Percentiles rank a stretch among this genome's conserved stretches.
These are phyloP conservation scores for Camponotus vicinus DNA, from an alignment of 1,140 invertebrate genomes.

Conservation along the genomic window DNA sequence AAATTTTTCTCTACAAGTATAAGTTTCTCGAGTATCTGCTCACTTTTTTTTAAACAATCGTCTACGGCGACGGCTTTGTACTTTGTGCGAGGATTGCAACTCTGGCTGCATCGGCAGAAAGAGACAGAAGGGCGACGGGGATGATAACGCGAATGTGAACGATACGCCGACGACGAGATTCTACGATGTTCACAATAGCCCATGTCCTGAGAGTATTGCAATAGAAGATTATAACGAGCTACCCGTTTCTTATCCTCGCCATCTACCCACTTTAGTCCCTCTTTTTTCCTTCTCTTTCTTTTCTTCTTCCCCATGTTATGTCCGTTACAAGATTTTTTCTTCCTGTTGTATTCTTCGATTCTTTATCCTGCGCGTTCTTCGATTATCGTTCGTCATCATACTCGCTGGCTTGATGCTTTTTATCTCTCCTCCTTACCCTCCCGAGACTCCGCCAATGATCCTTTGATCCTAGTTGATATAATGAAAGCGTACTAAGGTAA, in stretches of 20 bases:
- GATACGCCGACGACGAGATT: conserved; percentile 37
- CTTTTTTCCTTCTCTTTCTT: neutral
- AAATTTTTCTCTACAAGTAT: neutral
- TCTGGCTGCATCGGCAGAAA: conserved; percentile 36
- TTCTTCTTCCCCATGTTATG: neutral
- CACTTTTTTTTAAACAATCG: neutral
- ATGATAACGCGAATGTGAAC: conserved; percentile 46
- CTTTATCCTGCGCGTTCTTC: conserved; percentile 12
- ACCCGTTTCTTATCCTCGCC: conserved; percentile 31
- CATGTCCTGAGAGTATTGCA: conserved; percentile 47
- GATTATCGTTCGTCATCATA: conserved; percentile 39
- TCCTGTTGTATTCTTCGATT: conserved; percentile 33
- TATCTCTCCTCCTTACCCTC: neutral
- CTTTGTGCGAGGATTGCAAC: conserved; percentile 4
- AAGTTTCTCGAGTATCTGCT: neutral
- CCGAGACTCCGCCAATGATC: conserved; percentile 19
- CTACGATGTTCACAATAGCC: conserved; percentile 50
- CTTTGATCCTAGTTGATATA: conserved; percentile 61
- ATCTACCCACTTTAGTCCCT: conserved; percentile 36
- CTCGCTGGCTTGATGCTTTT: conserved; percentile 35
- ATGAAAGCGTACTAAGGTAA: conserved; percentile 46
- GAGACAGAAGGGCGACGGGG: conserved; percentile 31
- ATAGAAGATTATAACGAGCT: conserved; percentile 68
- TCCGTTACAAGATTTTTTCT: conserved; percentile 14
- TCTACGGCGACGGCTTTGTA: neutral